These are phyloP conservation scores for Rhinichthys klamathensis DNA, from an alignment of 2,113 vertebrate genomes.

Conservation along the genomic window DNA sequence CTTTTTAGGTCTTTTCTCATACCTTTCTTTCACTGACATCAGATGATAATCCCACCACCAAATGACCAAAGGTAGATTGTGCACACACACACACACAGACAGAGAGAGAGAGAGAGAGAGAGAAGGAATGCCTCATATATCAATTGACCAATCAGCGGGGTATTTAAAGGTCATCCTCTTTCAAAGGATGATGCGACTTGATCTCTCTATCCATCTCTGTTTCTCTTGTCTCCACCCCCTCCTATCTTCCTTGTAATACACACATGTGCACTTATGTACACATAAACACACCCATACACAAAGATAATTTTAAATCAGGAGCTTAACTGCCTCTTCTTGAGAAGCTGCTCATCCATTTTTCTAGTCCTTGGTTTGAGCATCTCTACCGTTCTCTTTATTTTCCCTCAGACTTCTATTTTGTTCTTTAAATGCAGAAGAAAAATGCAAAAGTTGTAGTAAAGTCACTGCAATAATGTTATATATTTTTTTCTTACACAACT, in stretches of 20 bases:
- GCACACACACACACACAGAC: not conserved
- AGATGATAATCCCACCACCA: conserved; percentile 29
- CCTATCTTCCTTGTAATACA: not conserved
- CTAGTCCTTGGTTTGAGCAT: too few relatives aligned
- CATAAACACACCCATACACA: not conserved
- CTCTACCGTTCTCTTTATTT: too few relatives aligned
- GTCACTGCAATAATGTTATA: not conserved
- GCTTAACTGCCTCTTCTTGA: not conserved
- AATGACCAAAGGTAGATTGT: conserved; percentile 27
- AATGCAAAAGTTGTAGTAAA: not conserved
- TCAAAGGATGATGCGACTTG: conserved; percentile 72
- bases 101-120: too few relatives aligned
- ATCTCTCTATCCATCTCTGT: conserved; percentile 56
- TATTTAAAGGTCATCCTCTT: conserved; percentile 75
- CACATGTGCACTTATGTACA: not conserved
- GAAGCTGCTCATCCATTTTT: not conserved
- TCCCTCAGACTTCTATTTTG: not conserved
- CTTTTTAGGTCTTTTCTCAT: not conserved
- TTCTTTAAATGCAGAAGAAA: not conserved
- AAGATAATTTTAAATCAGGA: not conserved
- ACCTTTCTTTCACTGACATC: not conserved
- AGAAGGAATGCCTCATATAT: conserved; percentile 9
- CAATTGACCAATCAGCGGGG: conserved; percentile 63
- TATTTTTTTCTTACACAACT: not conserved
- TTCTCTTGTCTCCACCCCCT: not conserved